Base-by-base conservation (phyloP, 2,888 invertebrate genomes). In the Anaspis maculata region DNA sequence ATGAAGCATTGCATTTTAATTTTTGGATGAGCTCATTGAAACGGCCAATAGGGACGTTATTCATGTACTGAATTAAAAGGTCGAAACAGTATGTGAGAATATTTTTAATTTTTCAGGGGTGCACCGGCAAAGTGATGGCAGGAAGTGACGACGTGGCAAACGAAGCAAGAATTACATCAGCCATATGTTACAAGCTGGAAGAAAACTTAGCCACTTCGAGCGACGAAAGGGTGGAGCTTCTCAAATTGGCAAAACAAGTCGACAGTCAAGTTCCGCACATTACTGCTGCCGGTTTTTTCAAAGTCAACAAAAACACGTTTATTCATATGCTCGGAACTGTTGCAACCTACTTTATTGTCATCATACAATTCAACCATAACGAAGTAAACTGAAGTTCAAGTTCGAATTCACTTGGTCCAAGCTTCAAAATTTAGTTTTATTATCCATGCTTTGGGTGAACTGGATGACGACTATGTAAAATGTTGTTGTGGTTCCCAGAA, bases 241-340 rank as follows among this genome's bases (percentile, higher is more conserved):
- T 28, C 15, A 22, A 28, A 10, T 35, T 41, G 11, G 38, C 34
- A 3, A 31, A 30, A 15, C 32, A 38, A 11, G 14, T 25, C 1
- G 25, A 29, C 16, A 27, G 16, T n/a, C 27, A 32, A 22, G 25
- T 22, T 10, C 25, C 37, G 3, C 15, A 26, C 2, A 40, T 44
- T 27, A 32, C 39, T 3, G 42, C 42, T 7, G 42, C 39, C 7
- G 37, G 40, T 26, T 44, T 39, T 27, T 45, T 45, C 15, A 37
- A 39, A 28, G 31, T 45, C 15, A 37, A 44, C 27, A 36, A 36
- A 3, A 19, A 24, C 6, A 37, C 43, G 2, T 13, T 45, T 6
- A 26, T 43, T 32, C 25, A 33, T 1, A 22, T 45, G 2, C 34
- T 45, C 15, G 32, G 35, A 3, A 44, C 41, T 3, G 27, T 27